Evolutionary conservation across 2,797 vertebrate genomes (phyloP).

Genomic region (Gymnodraco acuticeps): DNA sequence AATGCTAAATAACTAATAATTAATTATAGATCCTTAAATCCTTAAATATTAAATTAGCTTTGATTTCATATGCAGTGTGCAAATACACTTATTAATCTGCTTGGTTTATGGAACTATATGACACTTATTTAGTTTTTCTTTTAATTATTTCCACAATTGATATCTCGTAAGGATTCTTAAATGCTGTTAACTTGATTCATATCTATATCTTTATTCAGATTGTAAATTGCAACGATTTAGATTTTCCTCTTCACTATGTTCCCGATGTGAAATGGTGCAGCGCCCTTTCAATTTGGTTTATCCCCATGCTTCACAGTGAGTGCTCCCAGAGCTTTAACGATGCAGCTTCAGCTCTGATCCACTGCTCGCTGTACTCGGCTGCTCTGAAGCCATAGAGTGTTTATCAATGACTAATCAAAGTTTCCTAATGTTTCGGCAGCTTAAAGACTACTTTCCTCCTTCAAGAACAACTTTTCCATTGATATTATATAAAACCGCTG

Average conservation of each 20-base stretch:
- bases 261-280: neutral
- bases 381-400: slow-evolving; percentile 6
- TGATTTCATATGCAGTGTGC: no score
- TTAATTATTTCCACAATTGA: neutral
- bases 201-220: no score
- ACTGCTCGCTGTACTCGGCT: neutral
- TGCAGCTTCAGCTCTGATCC: slow-evolving; percentile 4
- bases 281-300: neutral
- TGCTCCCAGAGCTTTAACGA: slow-evolving; percentile 22
- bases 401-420: slow-evolving; percentile 11
- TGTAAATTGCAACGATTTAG: no score
- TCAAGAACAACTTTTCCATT: neutral
- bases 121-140: neutral
- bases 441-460: neutral
- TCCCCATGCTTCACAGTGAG: neutral
- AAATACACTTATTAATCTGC: no score
- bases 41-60: no score
- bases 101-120: neutral
- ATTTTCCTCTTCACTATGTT: neutral
- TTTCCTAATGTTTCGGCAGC: slow-evolving; percentile 2
- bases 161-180: neutral
- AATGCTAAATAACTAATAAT: slow-evolving; percentile 51
- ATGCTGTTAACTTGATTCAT: neutral
- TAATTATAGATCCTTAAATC: slow-evolving; percentile 54
- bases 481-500: no score